Evolutionary conservation across 1,140 invertebrate genomes (phyloP).

Genomic region (Eufriesea mexicana): DNA sequence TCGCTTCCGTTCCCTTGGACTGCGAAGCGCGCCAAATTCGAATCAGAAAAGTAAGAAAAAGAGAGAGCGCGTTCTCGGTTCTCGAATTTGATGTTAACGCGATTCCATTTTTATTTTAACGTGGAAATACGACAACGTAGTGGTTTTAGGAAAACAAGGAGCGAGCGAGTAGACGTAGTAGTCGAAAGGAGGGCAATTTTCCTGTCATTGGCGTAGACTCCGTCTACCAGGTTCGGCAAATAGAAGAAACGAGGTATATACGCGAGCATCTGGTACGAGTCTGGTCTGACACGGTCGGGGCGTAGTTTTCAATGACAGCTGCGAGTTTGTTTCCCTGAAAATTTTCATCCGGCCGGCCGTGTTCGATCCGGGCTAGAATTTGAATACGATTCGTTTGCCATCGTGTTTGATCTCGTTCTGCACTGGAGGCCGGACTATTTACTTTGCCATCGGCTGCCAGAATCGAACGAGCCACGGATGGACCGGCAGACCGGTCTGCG

Average conservation of each 20-base stretch:
- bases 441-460: background rate
- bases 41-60: background rate
- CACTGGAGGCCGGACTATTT: background rate
- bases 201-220: background rate
- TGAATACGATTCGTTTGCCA: background rate
- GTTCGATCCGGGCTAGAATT: background rate
- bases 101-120: too few relatives aligned
- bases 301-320: background rate
- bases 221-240: background rate
- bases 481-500: too few relatives aligned
- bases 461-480: too few relatives aligned
- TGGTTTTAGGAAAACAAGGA: too few relatives aligned
- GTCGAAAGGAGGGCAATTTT: background rate
- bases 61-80: background rate
- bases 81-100: background rate
- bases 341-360: background rate
- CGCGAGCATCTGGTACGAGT: background rate
- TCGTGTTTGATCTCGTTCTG: background rate
- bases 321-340: background rate
- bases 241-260: too few relatives aligned
- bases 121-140: too few relatives aligned
- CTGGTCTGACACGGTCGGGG: too few relatives aligned
- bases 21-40: background rate
- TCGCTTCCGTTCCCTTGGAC: background rate
- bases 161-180: too few relatives aligned